Conservation (phyloP, 2,888 invertebrate species). For the Thelaira solivaga region DNA sequence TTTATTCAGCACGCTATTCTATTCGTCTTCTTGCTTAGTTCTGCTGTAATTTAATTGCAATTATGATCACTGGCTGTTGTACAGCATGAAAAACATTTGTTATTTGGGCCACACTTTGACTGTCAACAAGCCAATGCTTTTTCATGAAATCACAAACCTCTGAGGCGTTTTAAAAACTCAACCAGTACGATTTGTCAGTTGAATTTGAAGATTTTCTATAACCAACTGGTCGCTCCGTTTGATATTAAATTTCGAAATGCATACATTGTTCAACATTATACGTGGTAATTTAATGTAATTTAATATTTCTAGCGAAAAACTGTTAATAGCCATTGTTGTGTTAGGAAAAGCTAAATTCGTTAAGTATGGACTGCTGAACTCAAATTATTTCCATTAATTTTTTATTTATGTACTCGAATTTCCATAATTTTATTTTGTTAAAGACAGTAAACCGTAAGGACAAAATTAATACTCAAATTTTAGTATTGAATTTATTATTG, state of each 20-base stretch:
- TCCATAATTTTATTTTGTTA: no score
- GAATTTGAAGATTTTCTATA: not conserved
- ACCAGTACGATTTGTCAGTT: not conserved
- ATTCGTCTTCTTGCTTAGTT: not conserved
- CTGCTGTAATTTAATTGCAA: conserved; percentile 39
- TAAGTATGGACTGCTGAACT: no score
- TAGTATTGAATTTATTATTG: no score
- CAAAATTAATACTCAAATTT: no score
- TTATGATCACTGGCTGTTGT: conserved; percentile 27
- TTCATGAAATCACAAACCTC: conserved; percentile 49
- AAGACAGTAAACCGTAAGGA: no score
- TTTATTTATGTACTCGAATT: no score
- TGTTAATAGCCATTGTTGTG: no score
- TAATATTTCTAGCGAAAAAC: not conserved
- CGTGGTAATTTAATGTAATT: not conserved
- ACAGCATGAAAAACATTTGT: conserved; percentile 27
- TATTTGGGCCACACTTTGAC: conserved; percentile 43
- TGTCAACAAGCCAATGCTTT: conserved; percentile 42
- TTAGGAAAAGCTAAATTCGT: no score
- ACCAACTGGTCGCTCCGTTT: not conserved
- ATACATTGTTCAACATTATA: conserved; percentile 25
- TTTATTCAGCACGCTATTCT: not conserved
- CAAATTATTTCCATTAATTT: no score
- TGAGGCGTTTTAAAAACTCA: conserved; percentile 24
- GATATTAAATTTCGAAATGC: conserved; percentile 31